Evolutionary conservation across 1,140 invertebrate species (phyloP).

Genomic region (Cataglyphis hispanica): DNA sequence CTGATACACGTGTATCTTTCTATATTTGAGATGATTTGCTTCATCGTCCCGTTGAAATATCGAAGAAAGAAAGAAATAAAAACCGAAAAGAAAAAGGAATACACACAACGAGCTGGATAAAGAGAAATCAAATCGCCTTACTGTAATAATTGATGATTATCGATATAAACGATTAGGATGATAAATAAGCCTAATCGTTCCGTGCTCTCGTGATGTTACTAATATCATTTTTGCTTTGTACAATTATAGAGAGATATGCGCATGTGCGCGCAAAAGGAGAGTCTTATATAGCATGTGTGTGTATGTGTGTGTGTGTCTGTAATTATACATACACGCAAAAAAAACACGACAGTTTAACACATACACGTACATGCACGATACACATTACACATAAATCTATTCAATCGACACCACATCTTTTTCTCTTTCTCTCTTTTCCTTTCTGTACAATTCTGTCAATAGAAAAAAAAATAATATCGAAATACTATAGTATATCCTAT

Average conservation of each 20-base stretch:
- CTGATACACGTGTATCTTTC: neutral
- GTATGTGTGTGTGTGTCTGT: slow-evolving; percentile 77
- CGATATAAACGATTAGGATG: slow-evolving; percentile 36
- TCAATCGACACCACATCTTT: neutral
- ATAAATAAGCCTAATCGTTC: slow-evolving; percentile 42
- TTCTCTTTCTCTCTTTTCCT: slow-evolving; percentile 31
- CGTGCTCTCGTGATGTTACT: slow-evolving; percentile 76
- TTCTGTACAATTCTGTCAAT: neutral
- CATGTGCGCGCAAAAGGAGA: slow-evolving; percentile 51
- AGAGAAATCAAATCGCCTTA: slow-evolving; percentile 71
- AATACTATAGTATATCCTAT: neutral
- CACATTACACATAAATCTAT: slow-evolving; percentile 2
- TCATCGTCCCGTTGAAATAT: slow-evolving; percentile 30
- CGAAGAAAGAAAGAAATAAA: neutral
- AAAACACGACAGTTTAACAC: slow-evolving; percentile 37
- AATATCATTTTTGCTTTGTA: slow-evolving; percentile 81
- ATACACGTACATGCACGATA: slow-evolving; percentile 49
- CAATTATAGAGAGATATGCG: slow-evolving; percentile 74
- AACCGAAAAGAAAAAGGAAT: slow-evolving; percentile 2
- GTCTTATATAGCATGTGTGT: slow-evolving; percentile 73
- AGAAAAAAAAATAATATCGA: neutral
- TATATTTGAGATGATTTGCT: slow-evolving; percentile 17
- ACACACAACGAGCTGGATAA: slow-evolving; percentile 2
- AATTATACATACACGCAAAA: slow-evolving; percentile 63
- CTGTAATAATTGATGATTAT: slow-evolving; percentile 58